Evolutionary conservation across 2,888 invertebrate genomes (phyloP), one percentile per base, ranked within the genome.

Genomic region (Cataglyphis cursor): DNA sequence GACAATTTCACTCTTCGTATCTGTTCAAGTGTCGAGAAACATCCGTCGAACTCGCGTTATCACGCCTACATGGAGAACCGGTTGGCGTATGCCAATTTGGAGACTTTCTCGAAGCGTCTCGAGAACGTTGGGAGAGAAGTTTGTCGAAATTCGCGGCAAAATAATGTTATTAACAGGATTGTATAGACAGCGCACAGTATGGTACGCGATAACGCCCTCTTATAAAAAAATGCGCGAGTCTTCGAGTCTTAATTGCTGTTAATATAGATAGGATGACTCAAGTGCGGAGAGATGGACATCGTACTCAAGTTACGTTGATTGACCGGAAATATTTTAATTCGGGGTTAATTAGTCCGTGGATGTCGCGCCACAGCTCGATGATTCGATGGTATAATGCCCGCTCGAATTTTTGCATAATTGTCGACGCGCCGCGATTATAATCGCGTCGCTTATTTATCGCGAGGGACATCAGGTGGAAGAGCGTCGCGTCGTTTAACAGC

Each of bases 11-110:
- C 66, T 84, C 86, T 89, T 85, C 82, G 86, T 88, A 84, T 88
- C 90, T 82, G 75, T 68, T 82, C 51, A 61, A 28, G 62, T 59
- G 61, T 54, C 73, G 68, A 65, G 85, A 62, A 89, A 88, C 89
- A 88, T 88, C 87, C 85, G 88, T 89, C 72, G 68, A 72, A 82
- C 76, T 83, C 18, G 82, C 31, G 85, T 89, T 89, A 89, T 89
- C 89, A 90, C 73, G 85, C 31, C 81, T 44, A 85, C 87, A 85
- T 88, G 85, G 78, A 86, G 88, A 92, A 92, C 92, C 91, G 91
- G 92, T 92, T 88, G 90, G 88, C 85, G 80, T 80, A 81, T 66
- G 74, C 89, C 82, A 78, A 88, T 89, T 88, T 90, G 85, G 87
- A 87, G 61, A 83, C 54, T 75, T 82, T 73, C 70, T 83, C 80